Evolutionary conservation across 2,797 vertebrate genomes (phyloP), one percentile per base, ranked within the genome.

Genomic region (Heliangelus exortis): DNA sequence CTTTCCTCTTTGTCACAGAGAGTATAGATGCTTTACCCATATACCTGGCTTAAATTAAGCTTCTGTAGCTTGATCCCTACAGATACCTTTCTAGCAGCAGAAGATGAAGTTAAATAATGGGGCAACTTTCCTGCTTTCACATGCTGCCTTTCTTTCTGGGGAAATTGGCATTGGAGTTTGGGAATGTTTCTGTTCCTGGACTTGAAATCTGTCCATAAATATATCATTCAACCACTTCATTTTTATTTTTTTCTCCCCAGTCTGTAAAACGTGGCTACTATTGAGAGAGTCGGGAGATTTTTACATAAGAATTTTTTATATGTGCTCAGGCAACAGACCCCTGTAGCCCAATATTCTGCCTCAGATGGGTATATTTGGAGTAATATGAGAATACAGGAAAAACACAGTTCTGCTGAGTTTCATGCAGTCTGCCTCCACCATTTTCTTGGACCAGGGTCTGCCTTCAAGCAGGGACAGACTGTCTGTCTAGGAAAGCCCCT

Each of bases 141-240:
- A 3, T 63, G 12, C 67, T 92, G 57, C 59, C 19, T 53, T 15
- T 94, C 53, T 86, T 93, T 77, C 63, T 87, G 90, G 41, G 23
- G 62, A 85, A 92, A 29, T 12, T 87, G 78, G 75, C 82, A 51
- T 41, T 61, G 54, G n/a, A 41, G 66, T 89, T 79, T 48, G 47
- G 54, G 65, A 93, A 50, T 87, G 84, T 84, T 96, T 79, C 28
- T 33, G 19, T 92, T 96, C 90, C 68, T 39, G 87, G 65, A 34
- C 50, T 82, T 84, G 34, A 78, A 87, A 53, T 87, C 47, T 55
- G 73, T 79, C 62, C 39, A 3, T 94, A 93, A 82, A 89, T 88
- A 92, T 84, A 90, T 75, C 25, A 69, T 73, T 82, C 91, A 74
- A 89, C 57, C 28, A 48, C 47, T 89, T 73, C 19, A 47, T 81